A percentile compares a stretch with the other conserved stretches of the same genome.
Evolutionary conservation across 1,140 invertebrate genomes (phyloP).

Genomic region (Anthonomus grandis): DNA sequence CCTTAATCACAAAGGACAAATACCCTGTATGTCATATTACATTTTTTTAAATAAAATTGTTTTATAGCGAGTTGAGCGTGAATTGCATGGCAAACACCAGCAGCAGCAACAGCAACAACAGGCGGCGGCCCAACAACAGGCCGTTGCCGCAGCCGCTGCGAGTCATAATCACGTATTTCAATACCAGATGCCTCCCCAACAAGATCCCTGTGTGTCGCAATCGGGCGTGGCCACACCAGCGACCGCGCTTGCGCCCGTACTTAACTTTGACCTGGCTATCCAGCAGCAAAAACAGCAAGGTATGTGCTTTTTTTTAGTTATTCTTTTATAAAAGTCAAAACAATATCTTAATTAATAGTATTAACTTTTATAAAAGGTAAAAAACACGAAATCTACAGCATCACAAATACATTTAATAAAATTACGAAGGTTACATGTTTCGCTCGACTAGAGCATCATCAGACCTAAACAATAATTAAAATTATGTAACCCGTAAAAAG

Average conservation of each 20-base stretch:
- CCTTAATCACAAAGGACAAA: too few relatives aligned
- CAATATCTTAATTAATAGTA: too few relatives aligned
- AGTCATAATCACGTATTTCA: conserved; percentile 46
- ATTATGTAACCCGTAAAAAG: too few relatives aligned
- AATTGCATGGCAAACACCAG: conserved; percentile 63
- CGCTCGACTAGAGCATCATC: too few relatives aligned
- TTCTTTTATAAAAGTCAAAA: not conserved
- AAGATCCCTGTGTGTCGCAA: conserved; percentile 39
- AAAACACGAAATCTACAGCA: too few relatives aligned
- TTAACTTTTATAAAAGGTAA: too few relatives aligned
- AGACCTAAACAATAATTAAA: too few relatives aligned
- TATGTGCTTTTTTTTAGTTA: conserved; percentile 12
- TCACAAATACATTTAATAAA: too few relatives aligned
- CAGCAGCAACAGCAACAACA: conserved; percentile 14
- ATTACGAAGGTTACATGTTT: too few relatives aligned
- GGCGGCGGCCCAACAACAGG: conserved; percentile 28
- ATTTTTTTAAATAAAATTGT: conserved; percentile 50
- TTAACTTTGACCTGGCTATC: conserved; percentile 45
- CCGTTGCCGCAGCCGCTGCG: conserved; percentile 11
- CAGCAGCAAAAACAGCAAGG: conserved; percentile 41
- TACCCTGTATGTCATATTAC: too few relatives aligned
- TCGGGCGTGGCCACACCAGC: conserved; percentile 14
- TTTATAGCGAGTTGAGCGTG: conserved; percentile 66
- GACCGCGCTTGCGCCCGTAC: conserved; percentile 39
- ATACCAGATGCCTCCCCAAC: conserved; percentile 43